These are phyloP conservation scores for Loxodonta africana DNA, from an alignment of 2,113 vertebrate genomes.

Conservation along the genomic window DNA sequence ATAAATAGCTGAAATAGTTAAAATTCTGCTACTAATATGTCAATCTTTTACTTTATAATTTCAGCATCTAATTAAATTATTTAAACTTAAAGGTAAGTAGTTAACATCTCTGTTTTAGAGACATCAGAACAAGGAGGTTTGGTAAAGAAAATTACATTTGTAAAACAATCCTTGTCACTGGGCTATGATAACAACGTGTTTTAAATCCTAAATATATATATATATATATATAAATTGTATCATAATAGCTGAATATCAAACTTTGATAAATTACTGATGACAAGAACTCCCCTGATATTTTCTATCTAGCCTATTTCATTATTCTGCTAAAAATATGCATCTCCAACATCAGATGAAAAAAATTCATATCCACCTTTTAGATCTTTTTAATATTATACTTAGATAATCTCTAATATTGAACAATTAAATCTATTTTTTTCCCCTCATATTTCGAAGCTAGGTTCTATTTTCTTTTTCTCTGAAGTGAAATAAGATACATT, in stretches of 20 bases:
- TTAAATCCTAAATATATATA: constrained; percentile 45
- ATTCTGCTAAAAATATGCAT: constrained; percentile 38
- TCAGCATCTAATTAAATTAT: constrained; percentile 27
- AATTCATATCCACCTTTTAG: neutral
- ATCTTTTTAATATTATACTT: constrained; percentile 32
- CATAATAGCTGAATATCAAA: constrained; percentile 1
- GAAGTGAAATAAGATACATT: constrained; percentile 54
- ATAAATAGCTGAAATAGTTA: neutral
- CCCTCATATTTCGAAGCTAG: constrained; percentile 55
- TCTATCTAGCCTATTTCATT: neutral
- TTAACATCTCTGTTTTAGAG: constrained; percentile 38
- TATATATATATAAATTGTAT: neutral
- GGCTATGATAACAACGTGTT: constrained; percentile 7
- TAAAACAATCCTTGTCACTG: constrained; percentile 29
- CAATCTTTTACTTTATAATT: constrained; percentile 40
- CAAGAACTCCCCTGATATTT: constrained; percentile 27
- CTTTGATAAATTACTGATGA: constrained; percentile 54
- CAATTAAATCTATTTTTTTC: constrained; percentile 53
- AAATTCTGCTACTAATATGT: neutral
- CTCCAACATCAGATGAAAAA: constrained; percentile 44
- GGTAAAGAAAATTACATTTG: constrained; percentile 27
- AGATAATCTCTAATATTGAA: constrained; percentile 55
- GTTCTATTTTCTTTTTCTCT: constrained; percentile 47
- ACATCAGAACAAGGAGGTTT: neutral
- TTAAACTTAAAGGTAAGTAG: neutral